Base-by-base conservation (phyloP, 2,888 invertebrate genomes). In the Gortyna flavago region DNA sequence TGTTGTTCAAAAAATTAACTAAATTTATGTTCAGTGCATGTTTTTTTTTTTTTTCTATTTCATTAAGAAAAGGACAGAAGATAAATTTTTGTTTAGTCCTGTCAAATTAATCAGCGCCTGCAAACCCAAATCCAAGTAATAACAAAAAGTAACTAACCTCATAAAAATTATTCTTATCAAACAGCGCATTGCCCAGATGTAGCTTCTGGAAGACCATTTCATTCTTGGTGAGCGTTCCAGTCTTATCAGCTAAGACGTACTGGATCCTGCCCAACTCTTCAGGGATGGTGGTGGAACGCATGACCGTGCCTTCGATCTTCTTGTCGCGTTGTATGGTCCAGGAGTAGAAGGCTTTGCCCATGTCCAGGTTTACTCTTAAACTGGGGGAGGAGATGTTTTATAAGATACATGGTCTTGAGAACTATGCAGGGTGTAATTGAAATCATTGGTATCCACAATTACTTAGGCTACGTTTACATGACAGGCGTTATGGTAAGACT, bases 191-290 rank as follows among this genome's bases (percentile, higher is more conserved):
- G 21, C 99, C 99, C 61, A 99, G 96, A 94, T 99, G 99, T 48
- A 99, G 97, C 91, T 99, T 98, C 93, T 99, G 99, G 92, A 99
- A 99, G 0, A 99, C 98, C 99, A 99, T 99, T 92, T 99, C 99
- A 94, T 99, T 99, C 95, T 99, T 99, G 0, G 99, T 99, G 41
- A 99, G 96, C 0, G 99, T 99, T 29, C 99, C 99, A 0, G 99
- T 99, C 97, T 99, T 99, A 93, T 99, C 99, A 0, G 99, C 99
- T 11, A 99, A 96, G n/a, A 99, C 97, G 95, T 99, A 99, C 44
- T 99, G 99, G 87, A 99, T 99, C 79, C 99, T 97, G 0, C 99
- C 99, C 75, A 99, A 95, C 95, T 99, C 99, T 95, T 99, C 99
- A 0, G 99, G 99, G 87, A 99, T 99, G 6, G 99, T 99, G 5